Conservation (phyloP, 2,888 invertebrate genomes). For the Mongoloraphidia duomilia region DNA sequence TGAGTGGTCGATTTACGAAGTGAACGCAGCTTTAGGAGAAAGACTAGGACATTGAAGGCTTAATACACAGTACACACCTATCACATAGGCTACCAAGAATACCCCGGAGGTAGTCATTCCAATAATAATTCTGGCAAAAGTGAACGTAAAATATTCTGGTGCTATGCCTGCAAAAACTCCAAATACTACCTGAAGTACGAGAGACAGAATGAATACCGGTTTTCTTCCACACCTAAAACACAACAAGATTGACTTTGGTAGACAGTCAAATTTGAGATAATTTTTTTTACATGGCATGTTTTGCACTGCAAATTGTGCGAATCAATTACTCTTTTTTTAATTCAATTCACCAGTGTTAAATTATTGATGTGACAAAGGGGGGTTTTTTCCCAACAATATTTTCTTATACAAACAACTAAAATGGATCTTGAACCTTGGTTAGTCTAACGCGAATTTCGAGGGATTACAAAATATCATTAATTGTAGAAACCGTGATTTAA, state of each 20-base stretch:
- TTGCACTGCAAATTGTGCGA: too few relatives aligned
- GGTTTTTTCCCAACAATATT: too few relatives aligned
- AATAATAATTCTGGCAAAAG: constrained; percentile 47
- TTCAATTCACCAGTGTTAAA: too few relatives aligned
- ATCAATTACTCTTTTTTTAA: too few relatives aligned
- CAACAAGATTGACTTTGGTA: constrained; percentile 5
- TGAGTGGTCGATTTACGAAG: neutral
- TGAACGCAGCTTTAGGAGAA: neutral
- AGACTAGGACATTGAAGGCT: neutral
- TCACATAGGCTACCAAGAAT: constrained; percentile 63
- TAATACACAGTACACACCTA: constrained; percentile 38
- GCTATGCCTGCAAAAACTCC: constrained; percentile 51
- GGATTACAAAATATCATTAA: too few relatives aligned
- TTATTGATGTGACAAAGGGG: too few relatives aligned
- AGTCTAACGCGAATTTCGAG: too few relatives aligned
- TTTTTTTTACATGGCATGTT: too few relatives aligned
- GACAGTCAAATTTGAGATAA: too few relatives aligned
- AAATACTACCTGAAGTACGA: constrained; percentile 52
- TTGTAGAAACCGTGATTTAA: too few relatives aligned
- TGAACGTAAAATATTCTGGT: constrained; percentile 53
- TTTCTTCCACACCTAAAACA: constrained; percentile 46
- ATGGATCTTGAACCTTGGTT: too few relatives aligned
- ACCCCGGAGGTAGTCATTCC: constrained; percentile 64
- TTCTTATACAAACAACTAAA: too few relatives aligned
- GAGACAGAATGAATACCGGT: constrained; percentile 54